These are phyloP conservation scores for Heliconius congener DNA, from an alignment of 1,140 invertebrate species.

Conservation along the genomic window DNA sequence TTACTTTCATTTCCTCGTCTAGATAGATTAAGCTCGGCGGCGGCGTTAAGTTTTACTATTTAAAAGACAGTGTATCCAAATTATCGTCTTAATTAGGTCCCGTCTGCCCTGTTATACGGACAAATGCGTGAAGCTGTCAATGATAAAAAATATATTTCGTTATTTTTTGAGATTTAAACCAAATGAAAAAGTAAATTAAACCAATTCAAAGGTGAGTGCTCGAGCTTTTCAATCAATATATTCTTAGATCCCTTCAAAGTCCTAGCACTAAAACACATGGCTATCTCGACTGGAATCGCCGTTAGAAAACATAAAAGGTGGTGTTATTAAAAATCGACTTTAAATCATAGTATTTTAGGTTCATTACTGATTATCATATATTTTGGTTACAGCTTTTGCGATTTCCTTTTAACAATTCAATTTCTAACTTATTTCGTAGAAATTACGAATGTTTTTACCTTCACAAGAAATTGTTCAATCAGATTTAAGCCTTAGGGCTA, in stretches of 20 bases:
- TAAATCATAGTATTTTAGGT: not conserved
- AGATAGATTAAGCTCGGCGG: too few relatives aligned
- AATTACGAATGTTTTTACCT: not conserved
- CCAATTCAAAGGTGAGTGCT: not conserved
- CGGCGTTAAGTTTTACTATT: too few relatives aligned
- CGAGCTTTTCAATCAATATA: not conserved
- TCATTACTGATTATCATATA: not conserved
- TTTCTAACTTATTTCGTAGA: not conserved
- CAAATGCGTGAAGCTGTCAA: too few relatives aligned
- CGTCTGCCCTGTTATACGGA: too few relatives aligned
- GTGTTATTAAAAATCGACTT: conserved; percentile 19
- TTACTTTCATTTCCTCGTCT: too few relatives aligned
- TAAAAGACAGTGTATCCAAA: too few relatives aligned
- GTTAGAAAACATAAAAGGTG: not conserved
- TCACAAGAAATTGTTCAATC: not conserved
- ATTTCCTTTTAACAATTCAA: not conserved
- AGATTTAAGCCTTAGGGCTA: not conserved
- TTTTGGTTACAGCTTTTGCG: not conserved
- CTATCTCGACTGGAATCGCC: conserved; percentile 44
- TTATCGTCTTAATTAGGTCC: too few relatives aligned
- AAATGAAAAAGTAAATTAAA: not conserved
- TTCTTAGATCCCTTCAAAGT: conserved; percentile 36
- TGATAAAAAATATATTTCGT: too few relatives aligned
- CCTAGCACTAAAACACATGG: conserved; percentile 43
- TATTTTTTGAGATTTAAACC: too few relatives aligned